These are phyloP conservation scores for Crematogaster levior DNA, from an alignment of 2,888 invertebrate genomes.

Conservation along the genomic window DNA sequence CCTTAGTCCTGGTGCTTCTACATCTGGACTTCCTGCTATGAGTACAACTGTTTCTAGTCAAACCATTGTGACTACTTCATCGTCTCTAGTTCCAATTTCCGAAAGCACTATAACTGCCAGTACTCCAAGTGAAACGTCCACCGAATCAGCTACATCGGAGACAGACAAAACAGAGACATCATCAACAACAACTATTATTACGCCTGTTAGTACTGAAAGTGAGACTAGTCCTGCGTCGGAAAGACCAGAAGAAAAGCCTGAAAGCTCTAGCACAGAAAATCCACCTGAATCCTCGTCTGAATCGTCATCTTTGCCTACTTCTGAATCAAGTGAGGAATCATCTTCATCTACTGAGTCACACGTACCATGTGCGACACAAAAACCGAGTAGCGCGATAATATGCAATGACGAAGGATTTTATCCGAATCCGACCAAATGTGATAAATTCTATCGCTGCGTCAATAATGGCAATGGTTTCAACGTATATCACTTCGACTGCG, in stretches of 20 bases:
- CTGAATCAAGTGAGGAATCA: conserved; percentile 54
- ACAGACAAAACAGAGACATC: conserved; percentile 8
- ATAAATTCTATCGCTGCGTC: conserved; percentile 90
- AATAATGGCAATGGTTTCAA: conserved; percentile 89
- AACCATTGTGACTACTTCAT: conserved; percentile 35
- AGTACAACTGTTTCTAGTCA: conserved; percentile 45
- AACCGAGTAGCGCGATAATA: conserved; percentile 75
- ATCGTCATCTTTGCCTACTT: conserved; percentile 16
- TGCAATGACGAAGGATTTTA: conserved; percentile 89
- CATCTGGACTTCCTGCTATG: neutral
- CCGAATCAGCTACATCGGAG: conserved; percentile 32
- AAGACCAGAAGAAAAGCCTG: conserved; percentile 33
- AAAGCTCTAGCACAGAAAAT: conserved; percentile 49
- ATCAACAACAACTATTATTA: neutral
- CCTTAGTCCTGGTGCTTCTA: conserved; percentile 56
- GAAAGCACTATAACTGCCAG: conserved; percentile 5
- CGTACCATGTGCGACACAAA: conserved; percentile 55
- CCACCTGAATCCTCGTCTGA: conserved; percentile 12
- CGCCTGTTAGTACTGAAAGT: neutral
- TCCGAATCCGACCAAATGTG: conserved; percentile 88
- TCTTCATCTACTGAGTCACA: conserved; percentile 49
- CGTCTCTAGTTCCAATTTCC: conserved; percentile 36
- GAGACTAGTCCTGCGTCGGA: neutral
- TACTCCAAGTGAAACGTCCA: conserved; percentile 22
- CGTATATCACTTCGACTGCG: conserved; percentile 89